These are phyloP conservation scores for Platerodrilus igneus DNA, from an alignment of 2,888 invertebrate species.

Conservation along the genomic window DNA sequence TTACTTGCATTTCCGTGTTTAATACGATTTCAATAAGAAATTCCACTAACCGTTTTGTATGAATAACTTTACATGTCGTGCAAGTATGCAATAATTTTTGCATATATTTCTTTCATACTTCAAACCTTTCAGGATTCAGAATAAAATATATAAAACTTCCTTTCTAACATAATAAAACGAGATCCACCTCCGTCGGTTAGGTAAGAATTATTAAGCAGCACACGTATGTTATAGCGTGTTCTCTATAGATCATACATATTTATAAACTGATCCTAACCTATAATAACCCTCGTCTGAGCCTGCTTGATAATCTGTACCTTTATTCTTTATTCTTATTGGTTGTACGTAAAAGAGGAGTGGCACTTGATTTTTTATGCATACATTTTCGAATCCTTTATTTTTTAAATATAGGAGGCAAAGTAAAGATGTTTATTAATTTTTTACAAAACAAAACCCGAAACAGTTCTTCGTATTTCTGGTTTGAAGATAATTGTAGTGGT, in stretches of 20 bases:
- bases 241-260: constrained; percentile 48
- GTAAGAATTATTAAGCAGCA: constrained; percentile 24
- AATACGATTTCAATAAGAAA: too few relatives aligned
- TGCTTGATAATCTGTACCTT: constrained; percentile 44
- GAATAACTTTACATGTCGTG: too few relatives aligned
- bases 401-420: constrained; percentile 20
- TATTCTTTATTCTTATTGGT: constrained; percentile 42
- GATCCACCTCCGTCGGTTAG: constrained; percentile 18
- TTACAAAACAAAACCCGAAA: constrained; percentile 20
- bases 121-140: too few relatives aligned
- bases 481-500: constrained; percentile 15
- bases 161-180: constrained; percentile 14
- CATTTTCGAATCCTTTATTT: constrained; percentile 24
- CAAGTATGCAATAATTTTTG: too few relatives aligned
- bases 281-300: constrained; percentile 47
- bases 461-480: constrained; percentile 9
- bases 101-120: too few relatives aligned
- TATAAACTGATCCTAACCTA: constrained; percentile 48
- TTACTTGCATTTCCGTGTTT: too few relatives aligned
- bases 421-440: constrained; percentile 22
- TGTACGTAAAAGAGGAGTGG: constrained; percentile 35
- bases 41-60: too few relatives aligned
- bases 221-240: constrained; percentile 43
- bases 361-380: constrained; percentile 41
- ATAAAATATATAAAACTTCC: too few relatives aligned